These are phyloP conservation scores for Apogon hyalosoma DNA, from an alignment of 2,797 vertebrate genomes.

Conservation along the genomic window DNA sequence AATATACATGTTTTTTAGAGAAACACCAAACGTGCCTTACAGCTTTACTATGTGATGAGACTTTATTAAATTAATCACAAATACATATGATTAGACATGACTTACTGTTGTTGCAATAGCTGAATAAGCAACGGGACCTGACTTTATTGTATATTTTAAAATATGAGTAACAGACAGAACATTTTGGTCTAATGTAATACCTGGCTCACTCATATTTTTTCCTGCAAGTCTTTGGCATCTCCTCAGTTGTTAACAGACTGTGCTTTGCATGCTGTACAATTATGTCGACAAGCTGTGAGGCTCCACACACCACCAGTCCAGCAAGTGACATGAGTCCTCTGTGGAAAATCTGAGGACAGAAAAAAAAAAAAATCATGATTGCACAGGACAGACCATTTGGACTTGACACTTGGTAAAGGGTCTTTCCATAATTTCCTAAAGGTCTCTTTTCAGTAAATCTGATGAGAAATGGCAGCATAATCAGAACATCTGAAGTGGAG, in stretches of 20 bases:
- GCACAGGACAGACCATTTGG: conserved; percentile 25
- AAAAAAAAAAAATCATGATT: not conserved
- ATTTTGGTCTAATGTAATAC: no score
- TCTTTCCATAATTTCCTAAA: conserved; percentile 32
- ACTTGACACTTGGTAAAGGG: conserved; percentile 18
- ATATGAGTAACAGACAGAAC: no score
- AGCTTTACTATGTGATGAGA: no score
- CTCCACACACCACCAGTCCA: not conserved
- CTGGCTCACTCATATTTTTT: not conserved
- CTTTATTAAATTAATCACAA: no score
- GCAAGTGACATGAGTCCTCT: conserved; percentile 11
- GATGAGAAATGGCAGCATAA: conserved; percentile 15
- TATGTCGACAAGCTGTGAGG: conserved; percentile 10
- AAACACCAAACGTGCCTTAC: no score
- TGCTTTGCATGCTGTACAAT: not conserved
- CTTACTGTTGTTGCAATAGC: no score
- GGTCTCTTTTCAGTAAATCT: conserved; percentile 21
- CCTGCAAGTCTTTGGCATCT: no score
- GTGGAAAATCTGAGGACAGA: conserved; percentile 38
- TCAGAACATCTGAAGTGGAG: not conserved
- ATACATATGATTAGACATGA: no score
- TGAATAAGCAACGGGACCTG: no score
- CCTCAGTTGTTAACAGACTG: not conserved
- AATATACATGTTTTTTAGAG: no score
- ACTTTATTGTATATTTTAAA: no score